Base-by-base conservation (phyloP, 1,140 invertebrate species). In the Drosophila eugracilis region DNA sequence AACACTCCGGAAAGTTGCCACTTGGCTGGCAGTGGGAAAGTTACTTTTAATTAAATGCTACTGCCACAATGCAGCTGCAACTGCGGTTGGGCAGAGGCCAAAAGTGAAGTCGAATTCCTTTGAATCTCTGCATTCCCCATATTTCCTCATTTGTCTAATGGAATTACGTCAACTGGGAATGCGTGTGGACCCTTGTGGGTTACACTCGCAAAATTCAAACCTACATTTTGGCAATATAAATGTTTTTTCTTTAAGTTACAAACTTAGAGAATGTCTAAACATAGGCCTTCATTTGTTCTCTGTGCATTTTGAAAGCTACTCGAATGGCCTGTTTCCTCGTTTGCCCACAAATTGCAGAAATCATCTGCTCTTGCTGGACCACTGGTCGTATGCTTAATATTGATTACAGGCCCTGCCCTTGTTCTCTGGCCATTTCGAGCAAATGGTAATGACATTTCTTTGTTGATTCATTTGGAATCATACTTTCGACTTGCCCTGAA, bases 361-460 rank as follows among this genome's bases (percentile, higher is more conserved):
- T 26, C 32, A 34, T 7, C 5, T 67, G 39, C 15, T 65, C 52
- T 22, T 34, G 37, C 32, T 36, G 24, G 22, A 10, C 37, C 15
- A 21, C 32, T 41, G 44, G 53, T 66, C 75, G 62, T 78, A 71
- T 78, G 49, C 45, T 37, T 62, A 57, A 74, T 75, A 78, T 84
- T 67, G 75, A 84, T 71, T 60, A 59, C 57, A 37, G 65, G 12
- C 22, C 10, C 24, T 34, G 45, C 24, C 57, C 22, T 65, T 21
- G 9, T 50, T 34, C 28, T n/a, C 15, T 17, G 21, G 65, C 53
- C 57, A 67, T 47, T 62, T 75, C 6, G 26, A 34, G 37, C 63
- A 54, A 78, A 21, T 44, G 47, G 37, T 65, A 60, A 66, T 53
- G 62, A 60, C 60, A 39, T 47, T 65, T 45, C 39, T 24, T 32